Evolutionary conservation across 2,113 vertebrate species (phyloP).

Genomic region (Salvelinus alpinus): DNA sequence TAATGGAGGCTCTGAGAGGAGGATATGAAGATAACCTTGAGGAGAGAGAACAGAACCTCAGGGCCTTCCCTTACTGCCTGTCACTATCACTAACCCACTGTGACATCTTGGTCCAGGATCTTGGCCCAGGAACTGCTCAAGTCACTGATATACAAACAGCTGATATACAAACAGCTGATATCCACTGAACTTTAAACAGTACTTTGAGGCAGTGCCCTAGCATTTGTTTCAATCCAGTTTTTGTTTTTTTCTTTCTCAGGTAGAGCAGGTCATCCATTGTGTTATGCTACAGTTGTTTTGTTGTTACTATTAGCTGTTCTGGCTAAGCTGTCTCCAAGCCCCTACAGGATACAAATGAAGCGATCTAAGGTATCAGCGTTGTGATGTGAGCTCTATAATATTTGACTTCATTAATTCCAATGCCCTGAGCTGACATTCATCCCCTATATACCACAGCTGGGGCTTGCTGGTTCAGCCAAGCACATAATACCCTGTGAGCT

Average conservation of each 20-base stretch:
- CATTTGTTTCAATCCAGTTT: constrained; percentile 24
- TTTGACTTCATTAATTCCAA: constrained; percentile 73
- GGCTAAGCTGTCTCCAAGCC: constrained; percentile 41
- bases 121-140: constrained; percentile 58
- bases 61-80: constrained; percentile 50
- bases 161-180: constrained; percentile 46
- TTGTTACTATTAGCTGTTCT: constrained; percentile 41
- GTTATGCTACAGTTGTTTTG: constrained; percentile 30
- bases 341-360: constrained; percentile 56
- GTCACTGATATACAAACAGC: constrained; percentile 45
- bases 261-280: background rate
- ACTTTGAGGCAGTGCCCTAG: constrained; percentile 31
- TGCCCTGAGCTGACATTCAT: constrained; percentile 70
- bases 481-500: constrained; percentile 97
- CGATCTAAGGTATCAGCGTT: constrained; percentile 62
- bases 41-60: constrained; percentile 54
- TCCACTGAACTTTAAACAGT: constrained; percentile 52
- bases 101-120: constrained; percentile 70
- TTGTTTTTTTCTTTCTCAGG: constrained; percentile 13
- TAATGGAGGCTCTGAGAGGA: constrained; percentile 40
- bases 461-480: constrained; percentile 79
- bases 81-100: constrained; percentile 61
- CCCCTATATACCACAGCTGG: constrained; percentile 78
- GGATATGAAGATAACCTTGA: constrained; percentile 72
- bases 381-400: constrained; percentile 69